Evolutionary conservation across 2,888 invertebrate species (phyloP), one percentile per base, ranked within the genome.

Genomic region (Drosophila tripunctata): DNA sequence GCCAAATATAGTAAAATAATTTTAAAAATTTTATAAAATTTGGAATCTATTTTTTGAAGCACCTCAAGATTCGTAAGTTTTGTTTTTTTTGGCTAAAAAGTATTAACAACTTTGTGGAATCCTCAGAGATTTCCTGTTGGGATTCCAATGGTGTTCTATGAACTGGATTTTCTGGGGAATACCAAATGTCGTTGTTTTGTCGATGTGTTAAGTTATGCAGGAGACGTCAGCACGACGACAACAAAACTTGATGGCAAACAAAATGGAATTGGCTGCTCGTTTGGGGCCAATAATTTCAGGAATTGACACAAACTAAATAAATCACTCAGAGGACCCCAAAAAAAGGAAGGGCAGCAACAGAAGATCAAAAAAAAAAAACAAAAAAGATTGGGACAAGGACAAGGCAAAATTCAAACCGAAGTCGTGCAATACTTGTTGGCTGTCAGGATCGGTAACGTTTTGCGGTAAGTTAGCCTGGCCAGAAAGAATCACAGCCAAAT

Each of bases 131-230:
- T 15, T 43, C 2, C 24, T 43, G 19, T 17, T 55, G 38, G 54
- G 40, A 44, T 56, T 33, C 27, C 54, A 19, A 12, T 10, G 40
- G 27, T 51, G 51, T 83, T 86, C 86, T 67, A 57, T 87, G 83
- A 83, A 83, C 45, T 64, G 54, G 58, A 58, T 63, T 69, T 88
- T 87, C 85, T 78, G 77, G 73, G 86, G 56, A 38, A 56, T 76
- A 71, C 66, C 73, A 50, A 81, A 87, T 27, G 27, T 10, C 27
- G 2, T 10, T n/a, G n/a, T n/a, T n/a, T n/a, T n/a, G n/a, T n/a
- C n/a, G 10, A 88, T 89, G 89, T 88, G 89, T 89, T 89, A 89
- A 89, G 87, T 79, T 88, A 88, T 88, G 85, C 89, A 75, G 65
- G 55, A 82, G 80, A 67, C 61, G 87, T 83, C 87, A 86, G 78